Conservation (phyloP, 2,797 vertebrate genomes). For the Trichosurus vulpecula region DNA sequence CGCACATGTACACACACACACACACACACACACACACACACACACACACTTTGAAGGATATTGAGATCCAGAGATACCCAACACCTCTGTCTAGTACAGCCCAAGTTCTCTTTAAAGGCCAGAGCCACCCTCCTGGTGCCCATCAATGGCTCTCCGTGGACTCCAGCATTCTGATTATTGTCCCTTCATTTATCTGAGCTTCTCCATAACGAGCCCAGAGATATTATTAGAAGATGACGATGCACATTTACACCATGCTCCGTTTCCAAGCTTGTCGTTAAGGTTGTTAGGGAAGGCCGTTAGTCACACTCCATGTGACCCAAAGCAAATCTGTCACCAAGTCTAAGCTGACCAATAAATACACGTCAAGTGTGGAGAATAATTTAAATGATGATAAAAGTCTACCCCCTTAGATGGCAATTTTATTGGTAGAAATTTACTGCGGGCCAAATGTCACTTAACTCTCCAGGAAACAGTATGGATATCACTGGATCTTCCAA, state of each 20-base stretch:
- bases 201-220: conserved; percentile 54
- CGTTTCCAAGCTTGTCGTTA: conserved; percentile 57
- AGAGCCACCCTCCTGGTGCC: neutral
- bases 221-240: conserved; percentile 53
- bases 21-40: neutral
- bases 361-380: conserved; percentile 66
- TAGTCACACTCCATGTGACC: conserved; percentile 58
- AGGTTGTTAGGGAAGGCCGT: conserved; percentile 48
- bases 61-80: neutral
- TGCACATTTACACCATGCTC: conserved; percentile 13
- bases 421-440: conserved; percentile 78
- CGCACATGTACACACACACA: too few relatives aligned
- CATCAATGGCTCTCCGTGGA: neutral
- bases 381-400: conserved; percentile 75
- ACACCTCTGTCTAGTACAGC: neutral
- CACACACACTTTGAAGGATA: neutral
- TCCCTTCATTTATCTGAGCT: conserved; percentile 13
- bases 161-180: neutral
- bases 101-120: neutral
- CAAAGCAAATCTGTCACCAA: conserved; percentile 55
- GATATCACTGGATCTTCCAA: conserved; percentile 62
- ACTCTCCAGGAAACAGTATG: conserved; percentile 58
- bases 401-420: conserved; percentile 63
- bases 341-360: conserved; percentile 63
- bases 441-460: conserved; percentile 72